Evolutionary conservation across 2,888 invertebrate genomes (phyloP), one percentile per base, ranked within the genome.

Genomic region (Scaeva pyrastri): DNA sequence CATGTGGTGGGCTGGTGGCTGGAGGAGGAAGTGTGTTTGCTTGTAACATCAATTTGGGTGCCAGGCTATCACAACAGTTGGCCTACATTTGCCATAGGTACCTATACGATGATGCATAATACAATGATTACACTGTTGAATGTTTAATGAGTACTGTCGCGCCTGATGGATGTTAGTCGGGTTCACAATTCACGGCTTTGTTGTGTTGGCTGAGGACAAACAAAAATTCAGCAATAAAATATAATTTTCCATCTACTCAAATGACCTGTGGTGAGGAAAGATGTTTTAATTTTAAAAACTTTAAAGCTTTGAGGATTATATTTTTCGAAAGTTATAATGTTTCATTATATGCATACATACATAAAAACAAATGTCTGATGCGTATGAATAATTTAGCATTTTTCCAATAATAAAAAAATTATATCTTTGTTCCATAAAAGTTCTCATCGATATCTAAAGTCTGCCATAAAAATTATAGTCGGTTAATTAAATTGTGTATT

Each of bases 41-140:
- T 10, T 55, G 16, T 55, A 45, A 55, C 71, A 55, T 43, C 58
- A 71, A 31, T 71, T 70, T 50, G 6, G 26, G 21, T 31, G 31
- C 48, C 50, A 70, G 16, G 58, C 16, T 70, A n/a, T 12, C 48
- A 52, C 58, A 41, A 52, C 39, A 21, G 43, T 70, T 50, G 70
- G 41, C 77, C 70, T 41, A 21, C n/a, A 70, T 74, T 62, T 31
- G 41, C 31, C 31, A 60, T 60, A 31, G n/a, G n/a, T 31, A 31
- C 31, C 8, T n/a, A n/a, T n/a, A n/a, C n/a, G n/a, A n/a, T n/a
- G n/a, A 5, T 31, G 8, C 31, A 31, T 5, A 52, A 50, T 52
- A 16, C 52, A 43, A 68, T 43, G 52, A 70, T 60, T 70, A 60
- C 70, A 36, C 55, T 55, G 56, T 71, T 78, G 72, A 72, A 64